phyloP scores from a whole-genome alignment of 2,113 vertebrate genomes.

The Tauraco erythrolophus region DNA sequence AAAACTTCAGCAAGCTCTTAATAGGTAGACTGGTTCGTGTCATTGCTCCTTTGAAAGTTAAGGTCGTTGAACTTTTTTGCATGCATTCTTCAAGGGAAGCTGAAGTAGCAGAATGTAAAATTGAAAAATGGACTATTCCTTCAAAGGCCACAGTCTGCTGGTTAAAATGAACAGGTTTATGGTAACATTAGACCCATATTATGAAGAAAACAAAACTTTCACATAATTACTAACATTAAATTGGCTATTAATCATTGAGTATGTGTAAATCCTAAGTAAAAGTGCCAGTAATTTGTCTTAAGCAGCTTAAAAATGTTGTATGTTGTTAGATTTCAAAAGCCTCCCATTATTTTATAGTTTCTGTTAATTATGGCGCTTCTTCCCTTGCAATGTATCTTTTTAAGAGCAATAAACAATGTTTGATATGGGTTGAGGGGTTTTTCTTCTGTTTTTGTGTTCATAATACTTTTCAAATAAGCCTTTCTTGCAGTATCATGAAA shows the following conservation, averaged over 20 bases:
- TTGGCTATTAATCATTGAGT: constrained; percentile 80
- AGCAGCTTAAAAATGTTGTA: constrained; percentile 70
- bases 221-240: constrained; percentile 82
- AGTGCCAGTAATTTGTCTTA: constrained; percentile 76
- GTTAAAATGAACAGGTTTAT: constrained; percentile 67
- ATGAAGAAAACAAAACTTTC: constrained; percentile 75
- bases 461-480: neutral
- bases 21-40: constrained; percentile 81
- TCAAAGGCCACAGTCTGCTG: constrained; percentile 75
- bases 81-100: constrained; percentile 82
- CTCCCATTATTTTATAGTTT: neutral
- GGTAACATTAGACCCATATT: constrained; percentile 64
- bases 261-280: constrained; percentile 69
- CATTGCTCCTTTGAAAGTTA: constrained; percentile 67
- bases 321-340: constrained; percentile 44
- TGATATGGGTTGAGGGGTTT: neutral
- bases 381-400: constrained; percentile 14
- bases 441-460: neutral
- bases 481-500: neutral
- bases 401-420: neutral
- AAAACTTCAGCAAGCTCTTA: constrained; percentile 84
- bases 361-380: neutral
- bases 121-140: constrained; percentile 83
- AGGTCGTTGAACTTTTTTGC: constrained; percentile 80
- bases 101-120: constrained; percentile 87